Conservation (phyloP, 2,888 invertebrate genomes). For the Alloplasta piceator region DNA sequence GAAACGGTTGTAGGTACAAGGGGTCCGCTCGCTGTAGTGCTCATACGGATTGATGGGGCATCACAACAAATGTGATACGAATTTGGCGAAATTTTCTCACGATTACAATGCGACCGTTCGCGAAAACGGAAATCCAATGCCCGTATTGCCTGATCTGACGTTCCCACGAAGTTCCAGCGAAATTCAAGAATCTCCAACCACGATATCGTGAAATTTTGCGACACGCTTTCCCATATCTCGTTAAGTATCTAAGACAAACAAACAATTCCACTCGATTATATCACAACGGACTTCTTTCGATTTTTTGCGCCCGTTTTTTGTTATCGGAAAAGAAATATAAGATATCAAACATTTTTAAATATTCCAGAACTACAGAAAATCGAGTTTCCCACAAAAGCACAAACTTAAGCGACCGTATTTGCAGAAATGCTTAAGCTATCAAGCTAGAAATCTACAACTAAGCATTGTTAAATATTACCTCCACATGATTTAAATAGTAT, state of each 20-base stretch:
- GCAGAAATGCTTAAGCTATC: no score
- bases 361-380: no score
- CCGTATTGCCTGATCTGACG: constrained; percentile 84
- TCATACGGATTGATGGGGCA: constrained; percentile 32
- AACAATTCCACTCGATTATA: constrained; percentile 6
- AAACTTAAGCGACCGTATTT: no score
- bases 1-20: constrained; percentile 69
- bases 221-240: constrained; percentile 89
- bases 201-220: constrained; percentile 84
- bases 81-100: constrained; percentile 67
- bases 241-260: constrained; percentile 87
- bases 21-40: background rate
- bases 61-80: constrained; percentile 71
- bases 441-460: no score
- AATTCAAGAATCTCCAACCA: constrained; percentile 90
- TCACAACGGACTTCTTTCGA: no score
- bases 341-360: no score
- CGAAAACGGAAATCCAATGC: constrained; percentile 84
- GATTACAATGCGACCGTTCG: constrained; percentile 82
- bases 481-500: no score
- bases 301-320: no score
- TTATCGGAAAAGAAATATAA: no score
- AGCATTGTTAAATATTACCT: no score
- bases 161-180: constrained; percentile 85
- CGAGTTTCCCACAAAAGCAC: no score